Conservation (phyloP, 2,113 vertebrate species). For the Pogonocichla stellata region DNA sequence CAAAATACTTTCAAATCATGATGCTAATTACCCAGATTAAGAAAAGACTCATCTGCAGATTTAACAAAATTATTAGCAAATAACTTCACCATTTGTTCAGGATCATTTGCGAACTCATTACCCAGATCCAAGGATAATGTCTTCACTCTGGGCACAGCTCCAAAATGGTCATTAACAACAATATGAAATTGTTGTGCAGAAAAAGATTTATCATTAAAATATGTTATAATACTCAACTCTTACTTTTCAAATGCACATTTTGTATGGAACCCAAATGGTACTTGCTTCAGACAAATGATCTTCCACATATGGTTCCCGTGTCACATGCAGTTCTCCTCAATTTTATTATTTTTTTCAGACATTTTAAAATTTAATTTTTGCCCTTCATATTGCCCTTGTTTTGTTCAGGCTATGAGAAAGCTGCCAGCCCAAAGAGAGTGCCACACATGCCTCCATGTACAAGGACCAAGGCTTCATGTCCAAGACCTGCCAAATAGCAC, state of each 20-base stretch:
- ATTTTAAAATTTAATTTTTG: not conserved
- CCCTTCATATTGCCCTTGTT: not conserved
- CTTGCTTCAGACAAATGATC: constrained; percentile 27
- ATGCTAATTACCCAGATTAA: not conserved
- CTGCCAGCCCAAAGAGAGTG: not conserved
- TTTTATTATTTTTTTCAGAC: not conserved
- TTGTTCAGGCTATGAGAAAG: not conserved
- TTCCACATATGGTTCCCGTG: not conserved
- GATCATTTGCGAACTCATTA: constrained; percentile 51
- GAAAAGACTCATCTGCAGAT: not conserved
- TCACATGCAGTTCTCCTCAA: not conserved
- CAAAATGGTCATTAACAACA: constrained; percentile 62
- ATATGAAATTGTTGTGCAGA: constrained; percentile 22
- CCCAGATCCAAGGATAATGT: constrained; percentile 36
- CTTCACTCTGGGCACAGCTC: constrained; percentile 15
- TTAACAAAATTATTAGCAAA: constrained; percentile 42
- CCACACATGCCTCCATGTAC: not conserved
- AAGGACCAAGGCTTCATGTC: not conserved
- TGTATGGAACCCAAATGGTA: constrained; percentile 32
- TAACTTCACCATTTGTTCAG: constrained; percentile 44
- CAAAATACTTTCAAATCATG: not conserved
- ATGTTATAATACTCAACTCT: constrained; percentile 31
- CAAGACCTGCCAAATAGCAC: not conserved
- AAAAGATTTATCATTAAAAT: constrained; percentile 50
- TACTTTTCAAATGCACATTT: constrained; percentile 41